These are phyloP conservation scores for Astyanax mexicanus DNA, from an alignment of 2,797 vertebrate genomes.

Conservation along the genomic window DNA sequence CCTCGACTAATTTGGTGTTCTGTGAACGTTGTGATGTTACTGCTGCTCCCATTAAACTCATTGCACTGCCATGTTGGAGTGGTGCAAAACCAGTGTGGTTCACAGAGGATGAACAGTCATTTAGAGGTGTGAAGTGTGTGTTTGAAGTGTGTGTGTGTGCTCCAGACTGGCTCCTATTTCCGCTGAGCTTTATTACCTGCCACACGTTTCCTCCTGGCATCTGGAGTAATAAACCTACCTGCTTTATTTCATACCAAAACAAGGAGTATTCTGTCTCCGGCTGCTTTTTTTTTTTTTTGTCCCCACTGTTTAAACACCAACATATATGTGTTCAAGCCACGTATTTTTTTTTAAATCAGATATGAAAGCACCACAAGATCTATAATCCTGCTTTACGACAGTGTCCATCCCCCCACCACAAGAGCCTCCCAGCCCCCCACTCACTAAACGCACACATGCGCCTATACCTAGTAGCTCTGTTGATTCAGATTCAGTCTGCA, in stretches of 20 bases:
- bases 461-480: neutral
- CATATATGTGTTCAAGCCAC: neutral
- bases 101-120: conserved; percentile 13
- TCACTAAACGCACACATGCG: neutral
- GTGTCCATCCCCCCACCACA: neutral
- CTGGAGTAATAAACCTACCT: conserved; percentile 58
- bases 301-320: neutral
- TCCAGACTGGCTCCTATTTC: conserved; percentile 35
- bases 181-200: conserved; percentile 54
- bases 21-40: neutral
- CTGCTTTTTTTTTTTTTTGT: no score
- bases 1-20: conserved; percentile 8
- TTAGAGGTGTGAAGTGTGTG: conserved; percentile 30
- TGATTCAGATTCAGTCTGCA: conserved; percentile 59
- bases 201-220: conserved; percentile 60
- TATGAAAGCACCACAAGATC: conserved; percentile 6
- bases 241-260: conserved; percentile 28
- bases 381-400: conserved; percentile 15
- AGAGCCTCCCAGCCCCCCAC: neutral
- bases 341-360: neutral
- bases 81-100: conserved; percentile 10
- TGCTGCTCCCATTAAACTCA: conserved; percentile 8
- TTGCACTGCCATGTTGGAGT: conserved; percentile 22
- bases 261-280: conserved; percentile 12
- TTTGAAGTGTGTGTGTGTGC: neutral